Base-by-base conservation (phyloP, 1,140 invertebrate genomes). In the Macrobrachium nipponense region DNA sequence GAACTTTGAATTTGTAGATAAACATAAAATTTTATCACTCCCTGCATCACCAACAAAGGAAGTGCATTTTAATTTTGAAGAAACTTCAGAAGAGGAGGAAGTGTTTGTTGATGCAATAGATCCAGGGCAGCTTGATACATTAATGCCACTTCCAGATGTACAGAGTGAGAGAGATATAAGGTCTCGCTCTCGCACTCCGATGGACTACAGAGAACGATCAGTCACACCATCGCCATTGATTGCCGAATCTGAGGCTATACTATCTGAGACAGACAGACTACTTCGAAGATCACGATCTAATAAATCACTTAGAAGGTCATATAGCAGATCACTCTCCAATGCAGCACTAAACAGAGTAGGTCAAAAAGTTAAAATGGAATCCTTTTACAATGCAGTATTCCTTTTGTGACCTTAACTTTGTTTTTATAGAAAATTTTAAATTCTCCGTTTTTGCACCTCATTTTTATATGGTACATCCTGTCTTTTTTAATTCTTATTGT, bases 251-350 rank as follows among this genome's bases (percentile, higher is more conserved):
- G 88, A 89, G 51, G 79, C 79, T 27, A 62, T 89, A 8, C 82
- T 89, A 36, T 87, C 88, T 2, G 85, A 89, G 62, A 89, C 88
- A 51, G 88, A 89, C 72, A 60, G 86, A 20, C 36, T 89, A 3
- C 82, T 89, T 17, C 72, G 80, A 18, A 84, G 86, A 64, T 87
- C 88, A 15, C 81, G 88, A 18, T 89, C 88, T 18, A 77, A 85
- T 79, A 86, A 87, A 61, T 89, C 88, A 51, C 78, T 89, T 7
- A 82, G 86, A 59, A 87, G 86, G 51, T 89, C 88, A 23, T 89
- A 87, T 72, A 84, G 80, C 83, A 62, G 85, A 15, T 87, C 88
- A 44, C 23, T 89, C 18, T 89, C 85, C 36, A 64, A 73, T 62
- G 85, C 86, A 20, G 82, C 86, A 62, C 81, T 89, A 14, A 76